These are phyloP conservation scores for Cryptosula pallasiana DNA, from an alignment of 2,888 invertebrate species.

Conservation along the genomic window DNA sequence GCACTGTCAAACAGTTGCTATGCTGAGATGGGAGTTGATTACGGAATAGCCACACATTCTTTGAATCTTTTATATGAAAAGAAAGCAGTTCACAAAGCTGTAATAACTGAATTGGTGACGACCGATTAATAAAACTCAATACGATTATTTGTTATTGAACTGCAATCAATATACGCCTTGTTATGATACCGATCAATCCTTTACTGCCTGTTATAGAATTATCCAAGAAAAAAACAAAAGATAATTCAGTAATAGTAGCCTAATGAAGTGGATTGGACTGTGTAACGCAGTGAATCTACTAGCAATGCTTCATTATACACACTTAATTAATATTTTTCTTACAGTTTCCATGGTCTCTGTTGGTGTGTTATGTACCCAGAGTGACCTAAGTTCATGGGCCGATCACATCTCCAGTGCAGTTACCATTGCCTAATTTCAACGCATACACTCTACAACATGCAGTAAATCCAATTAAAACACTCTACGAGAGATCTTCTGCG, in stretches of 20 bases:
- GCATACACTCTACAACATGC: too few relatives aligned
- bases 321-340: too few relatives aligned
- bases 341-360: too few relatives aligned
- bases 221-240: constrained; percentile 12
- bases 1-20: constrained; percentile 15
- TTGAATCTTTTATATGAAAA: background rate
- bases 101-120: background rate
- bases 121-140: constrained; percentile 13
- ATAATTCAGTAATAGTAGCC: background rate
- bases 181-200: background rate
- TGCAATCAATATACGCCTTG: constrained; percentile 15
- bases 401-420: too few relatives aligned
- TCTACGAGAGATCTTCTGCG: too few relatives aligned
- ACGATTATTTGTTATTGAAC: constrained; percentile 16
- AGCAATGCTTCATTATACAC: too few relatives aligned
- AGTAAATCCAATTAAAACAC: too few relatives aligned
- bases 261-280: constrained; percentile 22
- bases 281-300: too few relatives aligned
- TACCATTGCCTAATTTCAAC: too few relatives aligned
- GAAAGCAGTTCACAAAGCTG: background rate
- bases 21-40: background rate
- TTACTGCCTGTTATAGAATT: background rate
- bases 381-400: too few relatives aligned
- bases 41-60: background rate
- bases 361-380: too few relatives aligned